phyloP scores from a whole-genome alignment of 2,113 vertebrate genomes.

The Gila orcuttii region DNA sequence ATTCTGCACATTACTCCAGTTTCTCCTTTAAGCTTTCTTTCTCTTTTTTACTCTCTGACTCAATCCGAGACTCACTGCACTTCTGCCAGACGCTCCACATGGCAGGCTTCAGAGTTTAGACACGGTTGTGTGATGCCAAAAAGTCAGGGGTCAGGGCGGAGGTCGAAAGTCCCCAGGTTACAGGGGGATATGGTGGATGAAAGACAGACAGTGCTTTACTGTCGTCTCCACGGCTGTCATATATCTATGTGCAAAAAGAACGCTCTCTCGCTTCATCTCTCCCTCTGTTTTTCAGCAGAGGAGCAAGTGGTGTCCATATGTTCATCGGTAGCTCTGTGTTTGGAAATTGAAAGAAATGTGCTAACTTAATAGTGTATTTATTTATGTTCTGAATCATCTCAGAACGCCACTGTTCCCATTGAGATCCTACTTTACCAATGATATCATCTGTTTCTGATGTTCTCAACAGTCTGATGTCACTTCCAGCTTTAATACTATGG shows the following conservation, averaged over 20 bases:
- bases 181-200: constrained; percentile 67
- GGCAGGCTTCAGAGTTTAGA: constrained; percentile 30
- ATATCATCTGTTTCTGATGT: constrained; percentile 4
- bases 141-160: constrained; percentile 60
- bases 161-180: constrained; percentile 55
- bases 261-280: constrained; percentile 58
- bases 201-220: constrained; percentile 81
- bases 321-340: constrained; percentile 26
- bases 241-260: constrained; percentile 37
- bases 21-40: background rate
- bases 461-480: background rate
- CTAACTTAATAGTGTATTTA: constrained; percentile 35
- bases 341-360: constrained; percentile 28
- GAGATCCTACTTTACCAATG: background rate
- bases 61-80: background rate
- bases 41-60: background rate
- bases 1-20: background rate
- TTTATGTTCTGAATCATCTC: constrained; percentile 39
- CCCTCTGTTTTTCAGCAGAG: constrained; percentile 49
- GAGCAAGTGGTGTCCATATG: constrained; percentile 52
- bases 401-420: background rate
- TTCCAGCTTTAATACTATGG: background rate
- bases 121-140: constrained; percentile 47
- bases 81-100: constrained; percentile 26
- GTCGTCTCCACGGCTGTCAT: constrained; percentile 49